Evolutionary conservation across 2,888 invertebrate genomes (phyloP).

Genomic region (Heliothis peltigera): DNA sequence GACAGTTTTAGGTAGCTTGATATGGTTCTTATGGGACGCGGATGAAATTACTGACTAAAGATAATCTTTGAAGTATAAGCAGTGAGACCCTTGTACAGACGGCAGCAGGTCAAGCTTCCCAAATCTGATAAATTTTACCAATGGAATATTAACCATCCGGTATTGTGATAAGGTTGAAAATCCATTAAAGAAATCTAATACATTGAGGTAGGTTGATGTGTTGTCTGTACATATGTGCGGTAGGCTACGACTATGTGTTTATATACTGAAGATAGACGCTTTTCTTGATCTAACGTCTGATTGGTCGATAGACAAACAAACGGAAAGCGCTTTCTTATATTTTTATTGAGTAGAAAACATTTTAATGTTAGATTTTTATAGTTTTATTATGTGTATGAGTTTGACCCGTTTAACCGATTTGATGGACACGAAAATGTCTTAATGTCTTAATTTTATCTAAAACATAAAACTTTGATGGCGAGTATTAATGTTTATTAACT

Average conservation of each 20-base stretch:
- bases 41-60: too few relatives aligned
- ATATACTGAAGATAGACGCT: neutral
- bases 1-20: too few relatives aligned
- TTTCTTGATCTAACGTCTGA: neutral
- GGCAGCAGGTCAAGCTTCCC: too few relatives aligned
- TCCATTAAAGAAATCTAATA: too few relatives aligned
- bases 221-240: too few relatives aligned
- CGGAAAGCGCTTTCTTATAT: neutral
- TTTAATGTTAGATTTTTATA: neutral
- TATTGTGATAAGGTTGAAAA: too few relatives aligned
- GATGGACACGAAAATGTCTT: conserved; percentile 2
- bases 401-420: conserved; percentile 9
- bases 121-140: too few relatives aligned
- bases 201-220: too few relatives aligned
- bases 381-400: neutral
- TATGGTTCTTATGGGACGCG: too few relatives aligned
- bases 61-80: too few relatives aligned
- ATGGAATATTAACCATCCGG: too few relatives aligned
- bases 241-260: neutral
- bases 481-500: conserved; percentile 1
- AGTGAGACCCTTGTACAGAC: too few relatives aligned
- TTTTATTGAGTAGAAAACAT: neutral
- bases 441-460: conserved; percentile 5
- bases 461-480: conserved; percentile 10
- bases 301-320: neutral